Evolutionary conservation across 1,140 invertebrate genomes (phyloP).

Genomic region (Drosophila obscura): DNA sequence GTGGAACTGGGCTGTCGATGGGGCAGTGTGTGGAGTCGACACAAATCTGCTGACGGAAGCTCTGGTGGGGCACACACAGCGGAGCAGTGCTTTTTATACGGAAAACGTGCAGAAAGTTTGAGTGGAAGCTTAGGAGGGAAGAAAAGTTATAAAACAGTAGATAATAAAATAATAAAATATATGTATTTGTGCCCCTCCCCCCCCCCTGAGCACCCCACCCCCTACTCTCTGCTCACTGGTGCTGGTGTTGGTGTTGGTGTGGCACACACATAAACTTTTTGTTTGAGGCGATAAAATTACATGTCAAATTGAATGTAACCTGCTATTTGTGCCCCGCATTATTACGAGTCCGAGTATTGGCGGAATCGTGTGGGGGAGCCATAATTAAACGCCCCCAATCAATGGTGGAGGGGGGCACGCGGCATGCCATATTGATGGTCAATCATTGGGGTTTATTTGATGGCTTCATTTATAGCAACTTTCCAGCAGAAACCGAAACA

Average conservation of each 20-base stretch:
- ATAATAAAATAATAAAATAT: slow-evolving; percentile 82
- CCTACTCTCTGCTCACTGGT: slow-evolving; percentile 1
- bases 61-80: slow-evolving; percentile 41
- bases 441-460: slow-evolving; percentile 78
- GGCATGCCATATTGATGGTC: slow-evolving; percentile 64
- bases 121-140: slow-evolving; percentile 74
- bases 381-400: slow-evolving; percentile 65
- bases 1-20: slow-evolving; percentile 2
- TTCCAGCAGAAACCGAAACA: slow-evolving; percentile 30
- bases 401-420: not conserved
- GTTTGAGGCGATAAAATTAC: slow-evolving; percentile 77
- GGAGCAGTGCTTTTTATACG: slow-evolving; percentile 70
- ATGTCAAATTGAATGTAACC: slow-evolving; percentile 81
- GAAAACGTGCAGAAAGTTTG: slow-evolving; percentile 81
- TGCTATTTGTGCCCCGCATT: slow-evolving; percentile 75
- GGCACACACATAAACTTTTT: slow-evolving; percentile 53
- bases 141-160: slow-evolving; percentile 82
- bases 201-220: slow-evolving; percentile 13
- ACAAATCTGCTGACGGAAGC: slow-evolving; percentile 81
- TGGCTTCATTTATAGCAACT: slow-evolving; percentile 56
- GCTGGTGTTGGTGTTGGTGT: not conserved
- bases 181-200: slow-evolving; percentile 66
- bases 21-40: slow-evolving; percentile 40
- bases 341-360: slow-evolving; percentile 16
- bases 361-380: slow-evolving; percentile 19